These are phyloP conservation scores for Empis livida DNA, from an alignment of 2,888 invertebrate species.

Conservation along the genomic window DNA sequence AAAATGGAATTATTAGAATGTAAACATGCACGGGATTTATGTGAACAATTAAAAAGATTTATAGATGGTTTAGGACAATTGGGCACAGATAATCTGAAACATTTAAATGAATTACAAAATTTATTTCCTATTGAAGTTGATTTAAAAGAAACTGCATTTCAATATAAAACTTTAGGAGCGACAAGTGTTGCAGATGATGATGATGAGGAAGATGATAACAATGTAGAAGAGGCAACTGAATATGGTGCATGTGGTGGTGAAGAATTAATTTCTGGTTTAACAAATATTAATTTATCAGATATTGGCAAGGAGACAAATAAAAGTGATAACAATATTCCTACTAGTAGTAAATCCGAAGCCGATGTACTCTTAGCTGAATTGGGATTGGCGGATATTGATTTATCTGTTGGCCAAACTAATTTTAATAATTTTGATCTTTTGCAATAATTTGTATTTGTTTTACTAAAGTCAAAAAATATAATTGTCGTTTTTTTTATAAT, in stretches of 20 bases:
- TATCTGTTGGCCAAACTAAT: constrained; percentile 9
- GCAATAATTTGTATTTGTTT: not conserved
- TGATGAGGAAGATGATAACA: constrained; percentile 8
- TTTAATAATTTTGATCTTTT: not conserved
- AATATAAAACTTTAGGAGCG: constrained; percentile 57
- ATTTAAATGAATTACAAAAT: constrained; percentile 57
- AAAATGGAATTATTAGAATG: constrained; percentile 96
- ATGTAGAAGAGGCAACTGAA: constrained; percentile 12
- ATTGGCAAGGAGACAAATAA: not conserved
- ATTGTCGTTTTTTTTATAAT: not conserved
- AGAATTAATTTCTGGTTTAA: constrained; percentile 7
- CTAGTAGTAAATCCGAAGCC: not conserved
- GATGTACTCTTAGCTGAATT: constrained; percentile 41
- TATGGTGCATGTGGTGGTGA: not conserved
- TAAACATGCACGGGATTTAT: constrained; percentile 95
- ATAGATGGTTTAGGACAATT: constrained; percentile 69
- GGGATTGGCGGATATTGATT: constrained; percentile 41
- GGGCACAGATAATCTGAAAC: constrained; percentile 55
- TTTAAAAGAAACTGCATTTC: constrained; percentile 81
- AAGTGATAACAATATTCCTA: constrained; percentile 4
- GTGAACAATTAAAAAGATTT: constrained; percentile 68
- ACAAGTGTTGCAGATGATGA: constrained; percentile 17
- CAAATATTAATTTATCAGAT: constrained; percentile 8
- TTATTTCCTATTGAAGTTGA: constrained; percentile 96
- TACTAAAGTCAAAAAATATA: not conserved